A percentile compares a stretch with the other conserved stretches of the same genome.
Evolutionary conservation across 2,113 vertebrate species (phyloP).

Genomic region (Lynx canadensis): DNA sequence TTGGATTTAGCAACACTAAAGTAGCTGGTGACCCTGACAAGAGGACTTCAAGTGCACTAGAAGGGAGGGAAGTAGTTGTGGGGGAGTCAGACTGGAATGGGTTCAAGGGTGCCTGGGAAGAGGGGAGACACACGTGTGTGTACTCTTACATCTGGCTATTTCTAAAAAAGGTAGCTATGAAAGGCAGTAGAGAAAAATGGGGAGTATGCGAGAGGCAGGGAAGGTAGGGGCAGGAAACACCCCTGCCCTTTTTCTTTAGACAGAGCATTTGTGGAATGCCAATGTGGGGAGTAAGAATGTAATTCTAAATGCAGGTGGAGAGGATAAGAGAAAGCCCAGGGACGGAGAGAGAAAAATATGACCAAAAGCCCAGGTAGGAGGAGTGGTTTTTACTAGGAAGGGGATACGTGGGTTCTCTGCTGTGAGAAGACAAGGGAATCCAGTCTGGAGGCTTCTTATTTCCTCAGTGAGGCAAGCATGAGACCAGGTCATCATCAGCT

Average conservation of each 20-base stretch:
- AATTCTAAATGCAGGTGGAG: background rate
- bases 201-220: background rate
- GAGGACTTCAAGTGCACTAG: background rate
- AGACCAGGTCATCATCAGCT: background rate
- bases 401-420: background rate
- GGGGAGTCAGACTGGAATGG: background rate
- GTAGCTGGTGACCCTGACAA: background rate
- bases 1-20: background rate
- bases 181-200: background rate
- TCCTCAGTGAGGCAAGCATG: background rate
- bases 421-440: background rate
- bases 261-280: background rate
- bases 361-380: background rate
- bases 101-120: background rate
- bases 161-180: background rate
- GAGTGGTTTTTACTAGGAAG: background rate
- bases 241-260: background rate
- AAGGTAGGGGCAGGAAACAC: background rate
- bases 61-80: background rate
- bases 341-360: background rate
- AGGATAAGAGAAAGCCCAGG: background rate
- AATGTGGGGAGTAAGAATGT: background rate
- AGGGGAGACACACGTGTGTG: background rate
- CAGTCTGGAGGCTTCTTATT: background rate
- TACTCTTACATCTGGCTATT: background rate